phyloP scores from a whole-genome alignment of 1,140 invertebrate genomes.

The Zaprionus camerounensis region DNA sequence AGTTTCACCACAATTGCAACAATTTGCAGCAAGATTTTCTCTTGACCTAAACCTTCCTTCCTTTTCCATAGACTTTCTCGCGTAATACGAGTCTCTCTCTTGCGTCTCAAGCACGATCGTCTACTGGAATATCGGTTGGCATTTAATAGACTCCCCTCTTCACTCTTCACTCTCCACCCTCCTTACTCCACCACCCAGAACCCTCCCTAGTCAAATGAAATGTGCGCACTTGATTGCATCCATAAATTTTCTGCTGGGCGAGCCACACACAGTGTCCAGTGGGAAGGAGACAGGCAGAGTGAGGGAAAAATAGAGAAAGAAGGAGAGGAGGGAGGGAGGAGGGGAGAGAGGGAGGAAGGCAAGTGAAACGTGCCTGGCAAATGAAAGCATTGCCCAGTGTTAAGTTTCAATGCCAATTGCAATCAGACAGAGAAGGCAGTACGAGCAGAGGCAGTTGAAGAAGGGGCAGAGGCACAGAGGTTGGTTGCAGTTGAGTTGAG shows the following conservation, averaged over 20 bases:
- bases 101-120: background rate
- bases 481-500: conserved; percentile 3
- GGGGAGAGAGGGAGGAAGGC: background rate
- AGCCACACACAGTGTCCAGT: conserved; percentile 54
- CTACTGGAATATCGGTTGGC: conserved; percentile 4
- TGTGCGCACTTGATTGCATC: conserved; percentile 66
- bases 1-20: background rate
- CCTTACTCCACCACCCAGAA: background rate
- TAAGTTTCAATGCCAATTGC: conserved; percentile 77
- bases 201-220: conserved; percentile 48
- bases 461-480: background rate
- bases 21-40: background rate
- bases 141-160: background rate
- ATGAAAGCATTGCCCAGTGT: conserved; percentile 61
- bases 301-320: background rate
- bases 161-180: background rate
- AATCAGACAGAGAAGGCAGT: conserved; percentile 8
- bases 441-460: background rate
- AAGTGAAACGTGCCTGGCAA: conserved; percentile 59
- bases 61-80: background rate
- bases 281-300: background rate
- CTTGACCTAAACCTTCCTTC: background rate
- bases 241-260: conserved; percentile 54
- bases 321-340: background rate
- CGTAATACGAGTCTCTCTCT: background rate